Base-by-base conservation (phyloP, 2,113 vertebrate species). In the Brachionichthys hirsutus region DNA sequence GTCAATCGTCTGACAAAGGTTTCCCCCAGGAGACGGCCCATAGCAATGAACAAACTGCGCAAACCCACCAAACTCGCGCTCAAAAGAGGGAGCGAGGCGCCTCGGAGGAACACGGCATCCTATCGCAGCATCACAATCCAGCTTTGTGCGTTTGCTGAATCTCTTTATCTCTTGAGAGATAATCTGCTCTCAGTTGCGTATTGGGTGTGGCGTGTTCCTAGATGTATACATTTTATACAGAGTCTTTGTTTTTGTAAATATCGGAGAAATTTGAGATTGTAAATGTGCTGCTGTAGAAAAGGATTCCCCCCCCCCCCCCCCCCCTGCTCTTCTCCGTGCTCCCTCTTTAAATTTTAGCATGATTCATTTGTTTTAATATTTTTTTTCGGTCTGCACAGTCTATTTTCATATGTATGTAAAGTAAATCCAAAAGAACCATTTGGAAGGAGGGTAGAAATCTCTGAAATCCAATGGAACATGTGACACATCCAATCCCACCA, bases 141-240 rank as follows among this genome's bases (percentile, higher is more conserved):
- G 82, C 89, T 55, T 81, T 91, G 78, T 89, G 89, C n/a, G 88
- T 88, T 65, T 90, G 83, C 71, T 90, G 87, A 89, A 71, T 42
- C n/a, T 38, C 35, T 15, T 3, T 0, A 15, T 60, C 13, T 35
- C 47, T 16, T 30, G 12, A 54, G 18, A 17, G 45, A 65, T 53
- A 14, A 58, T 51, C 47, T 18, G 44, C 75, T n/a, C 47, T 62
- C 34, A 14, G 53, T 61, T 72, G 57, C 43, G 45, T 55, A 17
- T 62, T 54, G 54, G 54, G 57, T 60, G 54, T 79, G 58, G 52
- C 63, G 56, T 19, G 7, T 49, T 66, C 44, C 13, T 63, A 80
- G 58, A 63, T 77, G 70, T 82, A 70, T 74, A 80, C 75, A 82
- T 83, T 81, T 85, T 78, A 54, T 75, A 81, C 44, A 77, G 38